A percentile compares a stretch with the other conserved stretches of the same genome.
These are phyloP conservation scores for Nyctalus aviator DNA, from an alignment of 2,797 vertebrate genomes.

Conservation along the genomic window DNA sequence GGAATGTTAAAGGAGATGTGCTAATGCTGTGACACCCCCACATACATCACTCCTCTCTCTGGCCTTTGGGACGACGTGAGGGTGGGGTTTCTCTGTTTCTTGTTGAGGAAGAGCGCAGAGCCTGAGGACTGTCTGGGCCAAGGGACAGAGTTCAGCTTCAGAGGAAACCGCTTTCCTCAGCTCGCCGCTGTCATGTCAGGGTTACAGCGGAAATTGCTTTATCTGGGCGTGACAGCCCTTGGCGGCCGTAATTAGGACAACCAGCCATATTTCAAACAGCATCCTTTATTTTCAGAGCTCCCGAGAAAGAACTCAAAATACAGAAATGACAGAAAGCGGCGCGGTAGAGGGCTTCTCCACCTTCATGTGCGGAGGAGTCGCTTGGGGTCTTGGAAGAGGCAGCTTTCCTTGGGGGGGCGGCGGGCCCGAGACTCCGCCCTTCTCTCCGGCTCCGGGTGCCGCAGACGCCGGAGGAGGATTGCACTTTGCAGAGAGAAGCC, in stretches of 20 bases:
- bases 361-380: rapidly evolving
- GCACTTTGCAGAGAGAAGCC: not conserved
- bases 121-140: not conserved
- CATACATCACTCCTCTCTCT: not conserved
- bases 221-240: not conserved
- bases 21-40: not conserved
- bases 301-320: not conserved
- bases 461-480: not conserved
- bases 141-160: not conserved
- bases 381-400: not conserved
- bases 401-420: no score
- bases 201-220: not conserved
- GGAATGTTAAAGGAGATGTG: not conserved
- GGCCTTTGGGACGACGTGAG: not conserved
- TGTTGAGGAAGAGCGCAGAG: not conserved
- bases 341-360: not conserved
- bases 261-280: not conserved
- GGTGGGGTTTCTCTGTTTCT: slow-evolving; percentile 3
- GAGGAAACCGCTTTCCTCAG: not conserved
- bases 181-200: not conserved
- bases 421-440: not conserved
- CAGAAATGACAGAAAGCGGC: not conserved
- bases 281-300: not conserved
- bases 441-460: not conserved
- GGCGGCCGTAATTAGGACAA: not conserved